Percentiles rank a stretch among this genome's conserved stretches.
Evolutionary conservation across 2,888 invertebrate species (phyloP).

Genomic region (Coelogynopora nodosa): DNA sequence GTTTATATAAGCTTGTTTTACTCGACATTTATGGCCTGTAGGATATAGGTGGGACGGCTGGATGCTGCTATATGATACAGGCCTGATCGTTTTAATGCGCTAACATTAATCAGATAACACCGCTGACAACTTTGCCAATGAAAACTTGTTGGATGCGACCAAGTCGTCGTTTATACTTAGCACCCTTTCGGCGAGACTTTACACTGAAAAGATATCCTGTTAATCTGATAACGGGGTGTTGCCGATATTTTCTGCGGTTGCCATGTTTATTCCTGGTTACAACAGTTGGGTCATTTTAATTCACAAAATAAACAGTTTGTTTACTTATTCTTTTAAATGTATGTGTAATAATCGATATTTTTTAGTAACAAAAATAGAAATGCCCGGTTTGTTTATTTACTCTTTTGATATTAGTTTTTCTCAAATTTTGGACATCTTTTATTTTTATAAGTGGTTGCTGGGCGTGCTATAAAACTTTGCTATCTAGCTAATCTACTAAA

Average conservation of each 20-base stretch:
- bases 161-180: neutral
- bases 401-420: too few species aligned
- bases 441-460: too few species aligned
- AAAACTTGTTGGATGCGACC: neutral
- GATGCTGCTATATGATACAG: neutral
- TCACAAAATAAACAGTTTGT: neutral
- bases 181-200: neutral
- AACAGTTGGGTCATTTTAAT: neutral
- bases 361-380: too few species aligned
- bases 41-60: neutral
- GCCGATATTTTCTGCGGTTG: neutral
- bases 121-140: neutral
- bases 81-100: neutral
- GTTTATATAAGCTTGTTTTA: neutral
- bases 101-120: neutral
- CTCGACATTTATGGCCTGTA: neutral
- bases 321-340: too few species aligned
- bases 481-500: too few species aligned
- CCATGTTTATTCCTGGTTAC: neutral
- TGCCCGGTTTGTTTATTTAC: too few species aligned
- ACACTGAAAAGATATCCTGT: neutral
- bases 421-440: too few species aligned
- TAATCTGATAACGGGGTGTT: too few species aligned
- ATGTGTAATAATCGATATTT: too few species aligned
- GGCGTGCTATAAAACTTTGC: too few species aligned